These are phyloP conservation scores for Elmis aenea DNA, from an alignment of 2,888 invertebrate species.

Conservation along the genomic window DNA sequence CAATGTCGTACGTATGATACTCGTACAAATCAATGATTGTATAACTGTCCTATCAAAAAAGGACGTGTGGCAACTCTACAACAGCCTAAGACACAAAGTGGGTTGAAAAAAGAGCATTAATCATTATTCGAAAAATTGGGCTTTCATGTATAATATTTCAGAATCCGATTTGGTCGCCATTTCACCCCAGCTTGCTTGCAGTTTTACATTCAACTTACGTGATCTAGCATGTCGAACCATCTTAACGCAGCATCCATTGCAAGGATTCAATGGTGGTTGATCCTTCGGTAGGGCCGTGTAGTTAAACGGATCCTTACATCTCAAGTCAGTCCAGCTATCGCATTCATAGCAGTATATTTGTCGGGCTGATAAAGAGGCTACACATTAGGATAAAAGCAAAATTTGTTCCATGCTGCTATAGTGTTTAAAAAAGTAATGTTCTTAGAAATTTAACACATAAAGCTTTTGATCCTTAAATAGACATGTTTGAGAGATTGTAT, in stretches of 20 bases:
- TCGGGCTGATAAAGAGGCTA: slow-evolving; percentile 61
- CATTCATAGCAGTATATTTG: slow-evolving; percentile 92
- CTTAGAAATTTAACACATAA: not conserved
- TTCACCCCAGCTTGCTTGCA: no score
- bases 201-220: no score
- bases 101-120: no score
- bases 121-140: no score
- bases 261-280: slow-evolving; percentile 82
- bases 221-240: slow-evolving; percentile 89
- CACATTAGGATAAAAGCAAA: not conserved
- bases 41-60: no score
- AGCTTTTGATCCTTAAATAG: not conserved
- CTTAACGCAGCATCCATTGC: slow-evolving; percentile 92
- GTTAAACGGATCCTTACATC: slow-evolving; percentile 91
- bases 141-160: no score
- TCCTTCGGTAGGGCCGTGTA: slow-evolving; percentile 83
- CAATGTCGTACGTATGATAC: no score
- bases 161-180: no score
- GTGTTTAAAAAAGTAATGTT: not conserved
- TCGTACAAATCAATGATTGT: no score
- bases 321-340: slow-evolving; percentile 84
- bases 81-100: no score
- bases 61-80: no score
- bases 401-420: not conserved
- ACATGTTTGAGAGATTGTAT: no score